Evolutionary conservation across 2,797 vertebrate genomes (phyloP).

Genomic region (Limnodromus scolopaceus): DNA sequence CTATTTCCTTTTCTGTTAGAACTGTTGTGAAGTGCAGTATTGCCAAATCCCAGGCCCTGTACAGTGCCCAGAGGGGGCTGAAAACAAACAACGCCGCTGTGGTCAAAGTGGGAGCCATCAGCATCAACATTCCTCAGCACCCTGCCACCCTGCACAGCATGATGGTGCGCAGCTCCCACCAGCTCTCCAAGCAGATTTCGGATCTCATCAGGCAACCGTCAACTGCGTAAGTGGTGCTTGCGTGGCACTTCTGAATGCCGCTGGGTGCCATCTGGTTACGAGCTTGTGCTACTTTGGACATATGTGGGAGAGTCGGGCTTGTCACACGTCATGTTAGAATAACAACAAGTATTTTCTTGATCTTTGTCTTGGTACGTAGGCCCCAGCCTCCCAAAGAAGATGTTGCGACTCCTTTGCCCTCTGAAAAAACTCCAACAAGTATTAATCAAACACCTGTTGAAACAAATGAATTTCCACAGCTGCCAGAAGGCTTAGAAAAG

Average conservation of each 20-base stretch:
- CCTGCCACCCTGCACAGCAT: slow-evolving; percentile 98
- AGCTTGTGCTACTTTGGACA: background rate
- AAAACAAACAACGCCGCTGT: slow-evolving; percentile 96
- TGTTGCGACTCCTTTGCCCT: slow-evolving; percentile 89
- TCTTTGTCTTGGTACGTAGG: slow-evolving; percentile 70
- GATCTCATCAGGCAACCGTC: slow-evolving; percentile 98
- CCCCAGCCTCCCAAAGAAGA: slow-evolving; percentile 90
- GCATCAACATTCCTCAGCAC: slow-evolving; percentile 99
- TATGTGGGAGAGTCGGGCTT: background rate
- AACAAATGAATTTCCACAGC: slow-evolving; percentile 96
- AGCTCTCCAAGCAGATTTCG: slow-evolving; percentile 98
- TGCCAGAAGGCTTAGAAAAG: slow-evolving; percentile 97
- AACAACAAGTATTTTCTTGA: background rate
- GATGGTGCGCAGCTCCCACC: slow-evolving; percentile 99
- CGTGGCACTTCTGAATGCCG: rapidly evolving
- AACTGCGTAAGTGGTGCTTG: slow-evolving; percentile 78
- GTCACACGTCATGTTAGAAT: rapidly evolving
- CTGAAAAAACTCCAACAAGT: slow-evolving; percentile 91
- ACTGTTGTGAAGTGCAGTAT: slow-evolving; percentile 99
- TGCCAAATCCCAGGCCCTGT: slow-evolving; percentile 97
- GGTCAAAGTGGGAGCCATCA: slow-evolving; percentile 95
- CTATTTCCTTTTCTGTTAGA: slow-evolving; percentile 72
- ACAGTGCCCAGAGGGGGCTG: slow-evolving; percentile 95
- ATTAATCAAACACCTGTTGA: slow-evolving; percentile 96
- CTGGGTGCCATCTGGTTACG: rapidly evolving